Evolutionary conservation across 2,888 invertebrate species (phyloP), one percentile per base, ranked within the genome.

Genomic region (Lithophane socia): DNA sequence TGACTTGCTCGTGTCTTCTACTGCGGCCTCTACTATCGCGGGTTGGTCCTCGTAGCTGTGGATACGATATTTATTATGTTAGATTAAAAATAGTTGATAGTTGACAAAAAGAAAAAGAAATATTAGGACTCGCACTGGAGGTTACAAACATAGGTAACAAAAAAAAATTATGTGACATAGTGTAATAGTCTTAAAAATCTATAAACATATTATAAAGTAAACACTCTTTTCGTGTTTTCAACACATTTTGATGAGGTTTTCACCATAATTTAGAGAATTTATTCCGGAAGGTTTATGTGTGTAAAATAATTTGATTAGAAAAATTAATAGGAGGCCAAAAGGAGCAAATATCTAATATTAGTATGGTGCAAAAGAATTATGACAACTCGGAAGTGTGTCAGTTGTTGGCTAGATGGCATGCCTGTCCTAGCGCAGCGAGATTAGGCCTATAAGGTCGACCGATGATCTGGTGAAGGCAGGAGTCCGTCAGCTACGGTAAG

Each of bases 1-100:
- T 54, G 92, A 80, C 90, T 94, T 95, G 86, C 89, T 87, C 60
- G 83, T 87, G 70, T 92, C 90, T 7, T 87, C 88, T 7, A 87
- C 88, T 8, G 88, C 83, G 1, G 89, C 77, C 58, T 92, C 92
- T 12, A 88, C 87, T 13, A 93, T 76, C 3, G 93, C 93, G 0
- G 96, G 95, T 77, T 96, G 96, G 89, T 96, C 96, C 86, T 96
- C 96, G 80, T 96, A 96, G 44, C 96, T 96, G 92, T 3, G 54
- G 70, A 81, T 44, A 85, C 13, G 79, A 61, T 13, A 16, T 61
- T 29, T 64, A 42, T 37, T 56, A 24, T 29, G n/a, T 74, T 37
- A 70, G 8, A 37, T 21, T 16, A 37, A 5, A 47, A 54, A 63
- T 47, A 29, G 8, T 12, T 0, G 12, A 61, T 21, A 29, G 29